Evolutionary conservation across 23 tunicate genomes (phyloP).

Genomic region (Clavelina lepadiformis): DNA sequence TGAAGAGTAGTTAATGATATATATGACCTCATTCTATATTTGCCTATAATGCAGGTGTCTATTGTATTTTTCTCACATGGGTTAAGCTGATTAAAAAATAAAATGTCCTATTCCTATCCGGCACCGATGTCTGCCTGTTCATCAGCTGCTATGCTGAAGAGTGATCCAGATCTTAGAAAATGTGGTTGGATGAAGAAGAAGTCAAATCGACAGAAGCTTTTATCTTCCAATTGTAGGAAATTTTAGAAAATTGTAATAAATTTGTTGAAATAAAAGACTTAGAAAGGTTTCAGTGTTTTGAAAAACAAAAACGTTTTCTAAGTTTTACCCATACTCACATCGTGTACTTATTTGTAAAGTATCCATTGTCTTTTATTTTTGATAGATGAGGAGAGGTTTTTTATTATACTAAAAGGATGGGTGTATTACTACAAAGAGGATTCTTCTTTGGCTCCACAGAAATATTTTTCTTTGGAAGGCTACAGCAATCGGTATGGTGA

Average conservation of each 20-base stretch:
- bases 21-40: too few relatives aligned
- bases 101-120: too few relatives aligned
- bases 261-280: too few relatives aligned
- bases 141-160: not conserved
- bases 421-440: slow-evolving; percentile 87
- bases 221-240: too few relatives aligned
- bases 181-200: slow-evolving; percentile 1
- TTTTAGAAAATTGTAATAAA: too few relatives aligned
- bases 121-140: too few relatives aligned
- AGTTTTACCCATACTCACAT: not conserved
- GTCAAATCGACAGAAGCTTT: not conserved
- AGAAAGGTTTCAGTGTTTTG: too few relatives aligned
- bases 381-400: slow-evolving; percentile 71
- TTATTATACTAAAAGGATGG: slow-evolving; percentile 77
- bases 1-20: too few relatives aligned
- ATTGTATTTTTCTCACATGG: too few relatives aligned
- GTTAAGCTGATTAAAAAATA: too few relatives aligned
- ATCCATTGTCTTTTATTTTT: slow-evolving; percentile 18
- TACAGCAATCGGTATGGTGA: slow-evolving; percentile 53
- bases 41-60: too few relatives aligned
- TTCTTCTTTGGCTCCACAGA: slow-evolving; percentile 58
- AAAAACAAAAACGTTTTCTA: too few relatives aligned
- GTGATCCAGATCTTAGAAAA: not conserved
- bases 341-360: not conserved
- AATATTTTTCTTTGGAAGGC: slow-evolving; percentile 69